Evolutionary conservation across 2,797 vertebrate genomes (phyloP).

Genomic region (Clarias laeviceps): DNA sequence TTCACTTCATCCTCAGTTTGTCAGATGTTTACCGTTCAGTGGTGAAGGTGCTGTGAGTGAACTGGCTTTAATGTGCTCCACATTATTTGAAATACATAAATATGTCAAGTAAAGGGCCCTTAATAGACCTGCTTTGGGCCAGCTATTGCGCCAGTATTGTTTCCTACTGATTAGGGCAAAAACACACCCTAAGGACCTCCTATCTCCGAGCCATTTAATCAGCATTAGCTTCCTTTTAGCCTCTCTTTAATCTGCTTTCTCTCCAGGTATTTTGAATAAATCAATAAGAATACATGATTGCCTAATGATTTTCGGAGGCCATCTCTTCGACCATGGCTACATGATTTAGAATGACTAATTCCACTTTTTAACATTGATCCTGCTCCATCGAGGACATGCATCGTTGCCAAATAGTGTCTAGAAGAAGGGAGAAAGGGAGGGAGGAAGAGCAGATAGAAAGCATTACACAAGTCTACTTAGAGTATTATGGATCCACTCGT

Average conservation of each 20-base stretch:
- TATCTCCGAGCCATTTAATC: conserved; percentile 96
- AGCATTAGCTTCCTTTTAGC: conserved; percentile 95
- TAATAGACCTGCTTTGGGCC: conserved; percentile 97
- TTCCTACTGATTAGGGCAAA: conserved; percentile 97
- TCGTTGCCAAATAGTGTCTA: conserved; percentile 73
- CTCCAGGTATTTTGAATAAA: conserved; percentile 99
- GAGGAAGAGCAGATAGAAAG: conserved; percentile 13
- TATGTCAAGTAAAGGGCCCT: conserved; percentile 92
- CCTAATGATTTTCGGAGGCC: conserved; percentile 99
- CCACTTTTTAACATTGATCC: conserved; percentile 96
- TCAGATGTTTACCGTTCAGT: conserved; percentile 66
- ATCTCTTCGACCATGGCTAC: conserved; percentile 93
- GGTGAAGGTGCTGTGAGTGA: conserved; percentile 83
- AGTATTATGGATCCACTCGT: conserved; percentile 10
- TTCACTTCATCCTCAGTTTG: conserved; percentile 47
- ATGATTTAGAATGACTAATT: conserved; percentile 99
- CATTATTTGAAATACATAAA: conserved; percentile 97
- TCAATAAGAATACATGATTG: conserved; percentile 99
- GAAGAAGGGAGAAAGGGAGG: conserved; percentile 25
- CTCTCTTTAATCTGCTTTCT: conserved; percentile 95
- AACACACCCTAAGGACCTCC: conserved; percentile 84
- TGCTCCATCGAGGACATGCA: conserved; percentile 67
- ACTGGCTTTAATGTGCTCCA: conserved; percentile 91
- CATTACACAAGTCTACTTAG: not conserved
- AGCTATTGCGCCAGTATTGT: conserved; percentile 97